phyloP scores from a whole-genome alignment of 2,113 vertebrate genomes.

The Prinia subflava region DNA sequence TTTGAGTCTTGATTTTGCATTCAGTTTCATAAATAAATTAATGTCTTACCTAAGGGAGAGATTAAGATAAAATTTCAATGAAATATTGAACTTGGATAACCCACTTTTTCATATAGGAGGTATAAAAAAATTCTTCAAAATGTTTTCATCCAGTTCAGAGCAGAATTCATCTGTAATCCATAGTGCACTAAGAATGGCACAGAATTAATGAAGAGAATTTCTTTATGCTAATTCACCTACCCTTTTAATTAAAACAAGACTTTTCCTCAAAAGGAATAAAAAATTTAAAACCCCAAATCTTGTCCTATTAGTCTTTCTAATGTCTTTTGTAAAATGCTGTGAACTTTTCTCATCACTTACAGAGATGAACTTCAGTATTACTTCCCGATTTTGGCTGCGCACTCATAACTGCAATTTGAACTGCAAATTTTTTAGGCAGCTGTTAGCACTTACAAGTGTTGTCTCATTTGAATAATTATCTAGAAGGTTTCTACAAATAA shows the following conservation, averaged over 20 bases:
- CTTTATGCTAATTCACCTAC: background rate
- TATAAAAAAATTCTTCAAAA: background rate
- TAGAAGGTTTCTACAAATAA: background rate
- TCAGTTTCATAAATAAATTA: background rate
- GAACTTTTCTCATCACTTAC: background rate
- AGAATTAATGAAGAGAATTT: background rate
- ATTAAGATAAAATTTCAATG: background rate
- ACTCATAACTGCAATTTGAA: background rate
- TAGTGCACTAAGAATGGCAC: background rate
- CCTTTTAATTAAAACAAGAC: background rate
- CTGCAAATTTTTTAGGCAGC: background rate
- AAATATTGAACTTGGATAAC: background rate
- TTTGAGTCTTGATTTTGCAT: background rate
- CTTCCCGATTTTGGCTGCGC: background rate
- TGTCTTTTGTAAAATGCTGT: background rate
- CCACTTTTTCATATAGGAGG: background rate
- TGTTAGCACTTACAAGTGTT: background rate
- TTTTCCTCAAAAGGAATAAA: background rate
- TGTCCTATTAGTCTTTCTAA: background rate
- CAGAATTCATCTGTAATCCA: background rate
- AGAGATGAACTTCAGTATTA: background rate
- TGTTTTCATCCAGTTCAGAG: background rate
- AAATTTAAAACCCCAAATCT: background rate
- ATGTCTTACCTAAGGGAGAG: background rate
- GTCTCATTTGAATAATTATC: background rate